phyloP scores from a whole-genome alignment of 2,797 vertebrate species.

The Manis javanica region DNA sequence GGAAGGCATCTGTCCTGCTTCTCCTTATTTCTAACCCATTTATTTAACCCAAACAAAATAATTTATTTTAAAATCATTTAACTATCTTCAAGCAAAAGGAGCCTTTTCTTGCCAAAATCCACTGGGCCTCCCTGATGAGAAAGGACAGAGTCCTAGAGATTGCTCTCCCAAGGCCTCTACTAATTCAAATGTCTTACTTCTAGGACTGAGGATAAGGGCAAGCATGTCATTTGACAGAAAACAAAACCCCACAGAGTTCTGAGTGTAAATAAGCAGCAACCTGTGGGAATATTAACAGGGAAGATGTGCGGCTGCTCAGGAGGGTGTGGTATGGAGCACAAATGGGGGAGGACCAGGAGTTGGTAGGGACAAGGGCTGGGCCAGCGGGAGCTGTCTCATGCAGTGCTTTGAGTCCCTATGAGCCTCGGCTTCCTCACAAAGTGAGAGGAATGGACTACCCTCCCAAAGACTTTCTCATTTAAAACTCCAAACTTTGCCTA shows the following conservation, averaged over 20 bases:
- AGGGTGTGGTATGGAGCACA: too few relatives aligned
- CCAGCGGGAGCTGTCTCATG: not conserved
- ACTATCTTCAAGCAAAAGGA: not conserved
- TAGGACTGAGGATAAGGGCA: not conserved
- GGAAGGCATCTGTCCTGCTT: not conserved
- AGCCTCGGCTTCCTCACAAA: not conserved
- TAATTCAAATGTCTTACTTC: not conserved
- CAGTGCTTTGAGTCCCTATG: not conserved
- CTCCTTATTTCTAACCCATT: constrained; percentile 23
- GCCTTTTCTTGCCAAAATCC: not conserved
- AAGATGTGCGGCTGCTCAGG: too few relatives aligned
- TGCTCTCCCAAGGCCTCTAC: not conserved
- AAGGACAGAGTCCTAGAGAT: not conserved
- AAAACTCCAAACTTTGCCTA: not conserved
- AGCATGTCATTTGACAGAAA: not conserved
- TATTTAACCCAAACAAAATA: not conserved
- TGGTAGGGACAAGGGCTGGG: not conserved
- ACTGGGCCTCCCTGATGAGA: not conserved
- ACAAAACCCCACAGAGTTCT: not conserved
- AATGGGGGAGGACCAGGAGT: not conserved
- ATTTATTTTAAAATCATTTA: constrained; percentile 23
- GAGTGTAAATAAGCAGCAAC: not conserved
- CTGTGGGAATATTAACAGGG: not conserved
- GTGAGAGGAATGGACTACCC: not conserved
- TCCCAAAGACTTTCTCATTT: not conserved